Evolutionary conservation across 2,113 vertebrate species (phyloP), one percentile per base, ranked within the genome.

Genomic region (Corythoichthys haematopterus): DNA sequence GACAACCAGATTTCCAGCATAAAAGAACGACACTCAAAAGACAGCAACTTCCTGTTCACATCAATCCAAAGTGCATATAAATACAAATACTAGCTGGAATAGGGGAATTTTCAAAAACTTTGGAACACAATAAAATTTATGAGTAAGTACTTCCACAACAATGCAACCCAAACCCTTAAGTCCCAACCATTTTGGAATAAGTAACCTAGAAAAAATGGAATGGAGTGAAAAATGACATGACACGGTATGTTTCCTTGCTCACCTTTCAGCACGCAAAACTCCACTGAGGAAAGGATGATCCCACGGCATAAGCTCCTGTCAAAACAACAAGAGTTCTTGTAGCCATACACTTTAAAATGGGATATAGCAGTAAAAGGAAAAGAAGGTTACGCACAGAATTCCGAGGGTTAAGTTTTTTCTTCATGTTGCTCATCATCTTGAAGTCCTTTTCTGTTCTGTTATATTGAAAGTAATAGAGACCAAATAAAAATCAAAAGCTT

Each of bases 231-330:
- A 62, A 14, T 46, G 6, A 28, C 16, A 62, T 6, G 16, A 28
- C 11, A 12, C 40, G 40, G 40, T 43, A 8, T 8, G 45, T 12
- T 15, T 5, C 11, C 14, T 62, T 28, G 6, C 48, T 91, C 82
- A 97, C 96, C 94, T 95, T 87, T 99, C 97, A 73, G 96, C 97
- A 71, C 96, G 94, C 69, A 98, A 77, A 20, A 95, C 91, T 0
- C 95, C 94, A 9, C 95, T 97, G 74, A 98, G 94, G 84, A 93
- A 99, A 0, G 97, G 94, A 50, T 96, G 96, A 84, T 99, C 97
- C 97, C 97, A 99, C 0, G 97, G 95, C 97, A 98, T 97, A 43
- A 99, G 75, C 70, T 94, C 92, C 97, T 99, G 35, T 16, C 12
- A 72, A 6, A 35, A 67, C 1, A 69, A 2, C 13, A 35, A 28